Evolutionary conservation across 2,888 invertebrate species (phyloP).

Genomic region (Noctua janthe): DNA sequence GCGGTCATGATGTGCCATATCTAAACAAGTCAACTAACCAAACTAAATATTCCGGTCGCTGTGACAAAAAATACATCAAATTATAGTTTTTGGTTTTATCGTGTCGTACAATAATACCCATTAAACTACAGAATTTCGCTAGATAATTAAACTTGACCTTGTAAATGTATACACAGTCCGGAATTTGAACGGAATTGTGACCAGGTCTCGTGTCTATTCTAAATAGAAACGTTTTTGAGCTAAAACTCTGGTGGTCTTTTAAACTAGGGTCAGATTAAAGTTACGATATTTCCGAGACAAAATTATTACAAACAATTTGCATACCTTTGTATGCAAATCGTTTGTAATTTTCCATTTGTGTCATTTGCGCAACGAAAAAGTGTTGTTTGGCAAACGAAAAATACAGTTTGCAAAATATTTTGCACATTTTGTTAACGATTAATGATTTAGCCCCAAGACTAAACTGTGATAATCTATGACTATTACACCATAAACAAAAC

Average conservation of each 20-base stretch:
- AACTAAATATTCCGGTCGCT: not conserved
- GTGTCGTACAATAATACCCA: not conserved
- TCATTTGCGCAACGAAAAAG: not conserved
- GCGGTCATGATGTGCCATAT: not conserved
- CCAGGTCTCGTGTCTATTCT: slow-evolving; percentile 15
- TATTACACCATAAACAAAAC: not conserved
- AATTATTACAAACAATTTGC: not conserved
- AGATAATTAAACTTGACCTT: not conserved
- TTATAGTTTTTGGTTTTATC: not conserved
- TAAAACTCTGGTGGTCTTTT: slow-evolving; percentile 5
- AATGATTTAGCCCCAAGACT: slow-evolving; percentile 3
- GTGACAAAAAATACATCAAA: not conserved
- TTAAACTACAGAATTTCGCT: not conserved
- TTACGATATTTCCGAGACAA: not conserved
- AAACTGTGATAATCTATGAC: not conserved
- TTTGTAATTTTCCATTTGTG: not conserved
- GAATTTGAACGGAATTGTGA: slow-evolving; percentile 36
- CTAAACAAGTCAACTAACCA: not conserved
- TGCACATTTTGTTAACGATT: not conserved
- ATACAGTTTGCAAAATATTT: not conserved
- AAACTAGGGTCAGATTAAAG: not conserved
- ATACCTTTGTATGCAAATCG: not conserved
- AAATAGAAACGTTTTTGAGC: slow-evolving; percentile 13
- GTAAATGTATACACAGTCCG: slow-evolving; percentile 29
- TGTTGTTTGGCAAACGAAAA: not conserved